Conservation (phyloP, 2,113 vertebrate species). For the Climacteris rufus region DNA sequence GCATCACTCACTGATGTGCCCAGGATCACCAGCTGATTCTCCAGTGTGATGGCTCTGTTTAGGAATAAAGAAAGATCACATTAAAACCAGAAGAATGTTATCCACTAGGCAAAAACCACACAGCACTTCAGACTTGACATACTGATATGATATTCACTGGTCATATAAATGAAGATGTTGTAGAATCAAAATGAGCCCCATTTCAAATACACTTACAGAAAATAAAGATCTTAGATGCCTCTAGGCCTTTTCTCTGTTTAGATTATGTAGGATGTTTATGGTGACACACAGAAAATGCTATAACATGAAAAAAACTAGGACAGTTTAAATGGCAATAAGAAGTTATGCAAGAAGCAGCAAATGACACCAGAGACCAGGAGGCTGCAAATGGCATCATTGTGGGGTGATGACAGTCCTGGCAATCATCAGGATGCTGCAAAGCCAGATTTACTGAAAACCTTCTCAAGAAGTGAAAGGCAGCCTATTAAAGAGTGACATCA, state of each 20-base stretch:
- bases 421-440: not conserved
- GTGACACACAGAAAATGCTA: not conserved
- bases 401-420: not conserved
- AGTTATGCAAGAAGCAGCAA: not conserved
- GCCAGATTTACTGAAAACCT: not conserved
- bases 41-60: slow-evolving; percentile 83
- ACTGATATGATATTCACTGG: not conserved
- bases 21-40: slow-evolving; percentile 90
- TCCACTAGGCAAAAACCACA: not conserved
- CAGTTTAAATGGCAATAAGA: not conserved
- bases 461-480: not conserved
- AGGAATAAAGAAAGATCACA: not conserved
- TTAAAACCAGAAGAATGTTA: not conserved
- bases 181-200: accelerated
- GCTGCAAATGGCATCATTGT: not conserved
- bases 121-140: not conserved
- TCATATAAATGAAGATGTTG: not conserved
- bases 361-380: not conserved
- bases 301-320: not conserved
- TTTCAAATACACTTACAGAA: not conserved
- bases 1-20: slow-evolving; percentile 68
- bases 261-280: not conserved
- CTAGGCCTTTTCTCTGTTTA: not conserved
- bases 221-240: not conserved
- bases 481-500: not conserved